Evolutionary conservation across 2,113 vertebrate species (phyloP).

Genomic region (Aspidoscelis tigris): DNA sequence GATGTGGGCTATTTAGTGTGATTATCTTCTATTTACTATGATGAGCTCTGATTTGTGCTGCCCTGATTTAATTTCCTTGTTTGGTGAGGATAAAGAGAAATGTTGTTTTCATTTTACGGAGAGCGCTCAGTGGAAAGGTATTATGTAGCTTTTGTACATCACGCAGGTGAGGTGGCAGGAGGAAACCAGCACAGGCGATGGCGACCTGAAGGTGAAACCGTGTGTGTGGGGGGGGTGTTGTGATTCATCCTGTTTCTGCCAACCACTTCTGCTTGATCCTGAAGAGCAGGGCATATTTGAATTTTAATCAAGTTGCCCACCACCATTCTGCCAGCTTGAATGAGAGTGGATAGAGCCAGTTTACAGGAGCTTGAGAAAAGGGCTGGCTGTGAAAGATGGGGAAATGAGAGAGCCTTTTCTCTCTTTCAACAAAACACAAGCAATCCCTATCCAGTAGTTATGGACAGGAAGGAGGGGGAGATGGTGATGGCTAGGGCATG

Average conservation of each 20-base stretch:
- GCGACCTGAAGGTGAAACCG: not conserved
- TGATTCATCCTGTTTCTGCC: slow-evolving; percentile 39
- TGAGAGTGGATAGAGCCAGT: slow-evolving; percentile 34
- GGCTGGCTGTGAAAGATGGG: slow-evolving; percentile 53
- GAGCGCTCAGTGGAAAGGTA: slow-evolving; percentile 40
- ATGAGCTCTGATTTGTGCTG: slow-evolving; percentile 42
- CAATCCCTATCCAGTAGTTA: slow-evolving; percentile 49
- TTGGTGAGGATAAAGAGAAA: slow-evolving; percentile 40
- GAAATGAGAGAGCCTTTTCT: slow-evolving; percentile 62
- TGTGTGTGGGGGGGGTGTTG: not conserved
- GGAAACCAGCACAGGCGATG: not conserved
- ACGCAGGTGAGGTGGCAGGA: slow-evolving; percentile 40
- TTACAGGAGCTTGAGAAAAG: slow-evolving; percentile 46
- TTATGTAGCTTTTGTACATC: slow-evolving; percentile 31
- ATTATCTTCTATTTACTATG: slow-evolving; percentile 58
- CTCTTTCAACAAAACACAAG: slow-evolving; percentile 55
- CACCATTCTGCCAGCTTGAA: slow-evolving; percentile 53
- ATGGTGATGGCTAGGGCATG: slow-evolving; percentile 56
- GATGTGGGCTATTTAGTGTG: slow-evolving; percentile 48
- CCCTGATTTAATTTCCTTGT: slow-evolving; percentile 54
- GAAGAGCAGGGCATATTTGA: slow-evolving; percentile 30
- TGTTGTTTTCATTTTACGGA: slow-evolving; percentile 38
- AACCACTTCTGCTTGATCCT: slow-evolving; percentile 30
- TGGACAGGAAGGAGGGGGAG: slow-evolving; percentile 36
- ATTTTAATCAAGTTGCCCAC: slow-evolving; percentile 64